Percentiles rank a stretch among this genome's conserved stretches.
These are phyloP conservation scores for Chymomyza caudatula DNA, from an alignment of 2,888 invertebrate genomes.

Conservation along the genomic window DNA sequence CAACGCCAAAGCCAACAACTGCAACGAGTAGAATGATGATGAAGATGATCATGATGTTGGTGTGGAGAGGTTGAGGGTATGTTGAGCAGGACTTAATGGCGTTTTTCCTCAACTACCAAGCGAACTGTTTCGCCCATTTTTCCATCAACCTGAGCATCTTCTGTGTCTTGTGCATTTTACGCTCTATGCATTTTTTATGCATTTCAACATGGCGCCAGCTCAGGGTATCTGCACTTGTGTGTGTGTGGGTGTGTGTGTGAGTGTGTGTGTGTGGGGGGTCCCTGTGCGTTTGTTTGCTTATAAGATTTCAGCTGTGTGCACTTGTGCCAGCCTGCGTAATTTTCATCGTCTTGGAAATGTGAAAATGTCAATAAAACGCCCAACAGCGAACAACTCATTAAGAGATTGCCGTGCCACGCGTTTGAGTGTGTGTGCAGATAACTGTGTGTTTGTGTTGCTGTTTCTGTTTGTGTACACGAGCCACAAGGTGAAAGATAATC, in stretches of 20 bases:
- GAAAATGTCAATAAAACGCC: slow-evolving; percentile 62
- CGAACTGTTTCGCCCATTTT: slow-evolving; percentile 20
- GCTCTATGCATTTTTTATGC: slow-evolving; percentile 61
- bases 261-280: neutral
- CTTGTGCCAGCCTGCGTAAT: slow-evolving; percentile 6
- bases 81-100: slow-evolving; percentile 28
- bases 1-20: neutral
- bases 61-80: slow-evolving; percentile 4
- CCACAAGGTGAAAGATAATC: slow-evolving; percentile 5
- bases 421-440: slow-evolving; percentile 12
- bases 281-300: slow-evolving; percentile 39
- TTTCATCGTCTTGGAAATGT: slow-evolving; percentile 28
- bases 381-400: slow-evolving; percentile 59
- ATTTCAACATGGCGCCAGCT: neutral
- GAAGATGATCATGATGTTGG: neutral
- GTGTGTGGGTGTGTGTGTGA: neutral
- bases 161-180: slow-evolving; percentile 57
- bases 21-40: neutral
- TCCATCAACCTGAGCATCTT: slow-evolving; percentile 24
- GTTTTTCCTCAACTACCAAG: slow-evolving; percentile 19
- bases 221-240: slow-evolving; percentile 4
- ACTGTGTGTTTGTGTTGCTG: slow-evolving; percentile 3
- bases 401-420: slow-evolving; percentile 52
- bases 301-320: slow-evolving; percentile 47
- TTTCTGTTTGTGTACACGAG: neutral